phyloP scores from a whole-genome alignment of 2,797 vertebrate species.

The Arrhamphus sclerolepis region DNA sequence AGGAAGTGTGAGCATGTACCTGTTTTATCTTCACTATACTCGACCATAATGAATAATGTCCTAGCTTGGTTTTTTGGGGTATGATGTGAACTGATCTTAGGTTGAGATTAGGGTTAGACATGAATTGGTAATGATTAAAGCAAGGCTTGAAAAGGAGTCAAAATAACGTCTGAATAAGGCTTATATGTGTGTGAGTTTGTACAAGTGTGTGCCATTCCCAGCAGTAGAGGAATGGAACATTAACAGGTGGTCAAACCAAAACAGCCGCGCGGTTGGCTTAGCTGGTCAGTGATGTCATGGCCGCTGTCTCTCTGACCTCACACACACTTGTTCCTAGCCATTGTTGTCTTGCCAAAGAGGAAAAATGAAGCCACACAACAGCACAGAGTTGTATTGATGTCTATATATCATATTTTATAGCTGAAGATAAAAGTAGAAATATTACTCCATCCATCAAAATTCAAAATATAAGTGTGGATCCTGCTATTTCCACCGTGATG shows the following conservation, averaged over 20 bases:
- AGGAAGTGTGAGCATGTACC: too few relatives aligned
- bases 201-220: slow-evolving; percentile 28
- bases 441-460: neutral
- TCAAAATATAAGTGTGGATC: neutral
- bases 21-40: too few relatives aligned
- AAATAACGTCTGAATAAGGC: neutral
- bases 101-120: neutral
- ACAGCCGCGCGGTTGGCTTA: slow-evolving; percentile 57
- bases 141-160: slow-evolving; percentile 1
- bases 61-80: too few relatives aligned
- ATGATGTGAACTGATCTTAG: neutral
- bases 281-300: slow-evolving; percentile 60
- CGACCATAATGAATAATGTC: too few relatives aligned
- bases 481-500: neutral
- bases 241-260: slow-evolving; percentile 73
- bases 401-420: slow-evolving; percentile 1
- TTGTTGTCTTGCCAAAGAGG: slow-evolving; percentile 21
- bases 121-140: neutral
- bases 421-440: neutral
- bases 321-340: slow-evolving; percentile 25
- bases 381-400: neutral
- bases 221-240: slow-evolving; percentile 40
- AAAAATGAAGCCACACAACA: slow-evolving; percentile 7
- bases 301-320: slow-evolving; percentile 34
- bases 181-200: slow-evolving; percentile 6